A percentile compares a stretch with the other conserved stretches of the same genome.
Conservation (phyloP, 2,113 vertebrate species). For the Gymnarchus niloticus region DNA sequence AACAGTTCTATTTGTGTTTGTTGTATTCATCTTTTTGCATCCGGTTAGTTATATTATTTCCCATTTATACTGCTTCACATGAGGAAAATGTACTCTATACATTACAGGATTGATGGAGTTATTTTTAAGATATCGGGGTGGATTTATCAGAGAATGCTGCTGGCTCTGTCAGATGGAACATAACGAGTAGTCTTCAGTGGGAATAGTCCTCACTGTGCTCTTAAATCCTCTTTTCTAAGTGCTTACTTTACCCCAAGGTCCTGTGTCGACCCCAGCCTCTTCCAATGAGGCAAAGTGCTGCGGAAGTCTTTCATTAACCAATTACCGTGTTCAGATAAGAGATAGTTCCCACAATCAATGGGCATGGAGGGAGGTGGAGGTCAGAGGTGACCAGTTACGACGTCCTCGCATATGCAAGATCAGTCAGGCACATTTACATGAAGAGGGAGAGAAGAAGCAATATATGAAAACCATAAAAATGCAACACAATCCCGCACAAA, state of each 20-base stretch:
- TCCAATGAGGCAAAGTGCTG: conserved; percentile 45
- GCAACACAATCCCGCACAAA: neutral
- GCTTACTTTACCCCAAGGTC: conserved; percentile 25
- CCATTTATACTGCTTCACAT: too few species aligned
- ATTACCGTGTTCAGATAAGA: conserved; percentile 64
- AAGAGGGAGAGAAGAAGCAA: conserved; percentile 35
- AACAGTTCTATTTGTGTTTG: neutral
- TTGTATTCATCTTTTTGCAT: neutral
- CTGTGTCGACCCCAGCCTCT: conserved; percentile 18
- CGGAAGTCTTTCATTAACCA: conserved; percentile 72
- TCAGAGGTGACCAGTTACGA: conserved; percentile 65
- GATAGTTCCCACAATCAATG: conserved; percentile 59
- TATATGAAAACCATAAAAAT: neutral
- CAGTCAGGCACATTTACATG: conserved; percentile 56
- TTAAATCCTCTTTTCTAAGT: neutral
- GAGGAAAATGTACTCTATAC: neutral
- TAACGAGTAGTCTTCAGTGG: neutral
- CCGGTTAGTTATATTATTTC: neutral
- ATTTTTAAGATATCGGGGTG: neutral
- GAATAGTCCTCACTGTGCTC: neutral
- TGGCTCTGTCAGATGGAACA: neutral
- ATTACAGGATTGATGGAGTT: neutral
- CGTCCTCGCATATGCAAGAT: conserved; percentile 56
- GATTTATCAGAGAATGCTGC: neutral
- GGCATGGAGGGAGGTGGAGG: conserved; percentile 22